Evolutionary conservation across 2,113 vertebrate species (phyloP).

Genomic region (Oncorhynchus masou): DNA sequence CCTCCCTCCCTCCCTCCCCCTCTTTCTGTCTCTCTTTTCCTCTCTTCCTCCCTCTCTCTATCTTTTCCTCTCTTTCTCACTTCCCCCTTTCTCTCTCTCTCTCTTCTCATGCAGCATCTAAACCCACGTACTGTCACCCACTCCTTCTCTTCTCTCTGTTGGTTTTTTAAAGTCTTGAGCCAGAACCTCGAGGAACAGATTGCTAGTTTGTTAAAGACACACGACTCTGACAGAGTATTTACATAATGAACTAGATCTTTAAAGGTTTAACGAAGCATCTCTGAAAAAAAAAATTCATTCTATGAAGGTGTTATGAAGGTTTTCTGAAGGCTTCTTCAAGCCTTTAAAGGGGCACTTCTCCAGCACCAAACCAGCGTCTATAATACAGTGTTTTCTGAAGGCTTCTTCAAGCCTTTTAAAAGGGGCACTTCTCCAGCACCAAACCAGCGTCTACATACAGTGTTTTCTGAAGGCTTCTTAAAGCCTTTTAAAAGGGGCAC

Average conservation of each 20-base stretch:
- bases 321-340: no score
- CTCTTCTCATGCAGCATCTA: constrained; percentile 5
- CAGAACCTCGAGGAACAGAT: constrained; percentile 17
- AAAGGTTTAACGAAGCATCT: no score
- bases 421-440: no score
- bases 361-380: not conserved
- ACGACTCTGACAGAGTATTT: not conserved
- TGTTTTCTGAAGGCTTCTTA: no score
- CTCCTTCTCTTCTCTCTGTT: constrained; percentile 40
- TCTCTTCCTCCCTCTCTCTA: not conserved
- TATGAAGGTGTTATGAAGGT: no score
- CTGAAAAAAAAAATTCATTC: no score
- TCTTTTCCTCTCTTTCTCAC: not conserved
- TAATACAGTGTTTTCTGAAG: not conserved
- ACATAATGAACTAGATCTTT: no score
- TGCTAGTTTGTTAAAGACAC: constrained; percentile 16
- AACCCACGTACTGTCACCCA: constrained; percentile 28
- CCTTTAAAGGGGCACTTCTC: no score
- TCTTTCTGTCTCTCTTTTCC: not conserved
- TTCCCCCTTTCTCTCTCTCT: not conserved
- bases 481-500: no score
- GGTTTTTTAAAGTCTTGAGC: constrained; percentile 31
- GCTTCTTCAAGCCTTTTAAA: no score
- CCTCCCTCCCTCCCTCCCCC: no score
- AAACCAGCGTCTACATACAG: not conserved